Evolutionary conservation across 2,797 vertebrate genomes (phyloP), one percentile per base, ranked within the genome.

Genomic region (Phrynocephalus vlangalii): DNA sequence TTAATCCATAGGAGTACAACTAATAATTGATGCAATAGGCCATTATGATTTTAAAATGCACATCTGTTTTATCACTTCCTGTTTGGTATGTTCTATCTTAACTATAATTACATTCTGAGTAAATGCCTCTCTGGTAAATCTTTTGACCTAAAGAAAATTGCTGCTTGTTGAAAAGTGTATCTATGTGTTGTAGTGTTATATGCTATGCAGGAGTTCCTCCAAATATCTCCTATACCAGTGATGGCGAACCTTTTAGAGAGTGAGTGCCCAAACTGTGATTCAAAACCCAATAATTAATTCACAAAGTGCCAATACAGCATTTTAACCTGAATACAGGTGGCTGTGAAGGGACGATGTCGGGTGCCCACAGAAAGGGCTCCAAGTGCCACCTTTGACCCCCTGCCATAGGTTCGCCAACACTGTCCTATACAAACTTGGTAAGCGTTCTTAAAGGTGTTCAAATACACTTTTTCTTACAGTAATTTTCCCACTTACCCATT

Each of bases 21-120:
- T 28, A 52, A 78, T 78, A 67, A 67, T 91, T 90, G 81, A 81
- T 86, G 77, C 52, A 85, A 24, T 92, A 93, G 91, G 92, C 93
- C 94, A 92, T 91, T 90, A 50, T 90, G 86, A 44, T 92, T 89
- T 60, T 68, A 84, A 93, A 44, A 83, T 68, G 20, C 33, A 93
- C 92, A 88, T 94, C 94, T 94, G 94, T 88, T 96, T 94, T 92
- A 94, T 88, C 68, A 88, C 93, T 94, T 95, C 38, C 9, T 76
- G 90, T 52, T 50, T 71, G 66, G 33, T 87, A 60, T 13, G 1
- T 15, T 87, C 72, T 15, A 73, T 79, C 86, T 92, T 93, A 92
- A 92, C 91, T 85, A 84, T 67, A 72, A 91, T 81, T 88, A 91
- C 90, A 84, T 89, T 94, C 94, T 92, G 90, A 94, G 86, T 90